Base-by-base conservation (phyloP, 2,888 invertebrate genomes). In the Timema cristinae region DNA sequence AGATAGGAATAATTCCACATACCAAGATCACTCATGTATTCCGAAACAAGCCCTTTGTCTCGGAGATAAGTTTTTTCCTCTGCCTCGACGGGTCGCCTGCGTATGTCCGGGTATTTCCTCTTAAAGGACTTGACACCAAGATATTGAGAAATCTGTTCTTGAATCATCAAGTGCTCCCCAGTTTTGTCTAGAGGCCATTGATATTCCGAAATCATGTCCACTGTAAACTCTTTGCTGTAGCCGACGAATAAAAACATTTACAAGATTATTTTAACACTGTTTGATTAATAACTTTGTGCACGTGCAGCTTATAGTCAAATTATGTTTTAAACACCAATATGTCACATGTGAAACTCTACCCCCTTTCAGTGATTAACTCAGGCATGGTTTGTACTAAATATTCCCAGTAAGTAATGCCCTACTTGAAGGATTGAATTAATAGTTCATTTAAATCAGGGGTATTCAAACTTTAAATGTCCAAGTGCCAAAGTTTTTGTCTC, bases 41-140 rank as follows among this genome's bases (percentile, higher is more conserved):
- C 97, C 2, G 91, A 90, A 50, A 96, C 97, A 69, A 95, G 85
- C 59, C 90, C 90, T 80, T 89, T 90, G 77, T 92, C 92, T 75
- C 92, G 88, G 59, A 98, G 87, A 83, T 91, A 95, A 79, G 94
- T 94, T 71, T 95, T 87, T 81, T 98, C 98, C 76, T 94, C 94
- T 84, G 94, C 94, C 77, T 95, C 95, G 49, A 97, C 90, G 75
- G 91, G 85, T 71, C 97, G 87, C 71, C 97, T 86, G 76, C 90
- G 89, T 70, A 95, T 82, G 81, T 95, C 94, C n/a, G 94, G 92
- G 83, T 95, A 95, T 80, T 97, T 96, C 75, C 98, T 87, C 82
- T 98, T 98, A 82, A 99, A 98, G 72, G 97, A 97, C 81, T 96
- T 97, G 51, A 98, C 93, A 56, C 93, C 94, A 74, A 99, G 86